Evolutionary conservation across 2,888 invertebrate species (phyloP).

Genomic region (Steinernema hermaphroditum): DNA sequence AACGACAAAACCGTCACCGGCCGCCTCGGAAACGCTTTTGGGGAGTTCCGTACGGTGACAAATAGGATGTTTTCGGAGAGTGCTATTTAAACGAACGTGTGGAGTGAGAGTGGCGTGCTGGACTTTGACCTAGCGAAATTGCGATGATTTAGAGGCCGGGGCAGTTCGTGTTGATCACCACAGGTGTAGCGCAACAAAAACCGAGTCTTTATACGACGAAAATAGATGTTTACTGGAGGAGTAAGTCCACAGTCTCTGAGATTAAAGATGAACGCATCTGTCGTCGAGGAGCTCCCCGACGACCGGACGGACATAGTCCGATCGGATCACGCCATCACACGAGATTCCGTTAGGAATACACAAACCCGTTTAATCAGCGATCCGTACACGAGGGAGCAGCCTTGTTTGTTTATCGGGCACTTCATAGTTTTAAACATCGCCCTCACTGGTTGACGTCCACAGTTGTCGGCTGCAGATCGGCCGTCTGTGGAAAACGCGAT

Average conservation of each 20-base stretch:
- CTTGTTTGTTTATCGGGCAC: conserved; percentile 2
- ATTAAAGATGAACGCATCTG: background rate
- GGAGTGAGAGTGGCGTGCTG: background rate
- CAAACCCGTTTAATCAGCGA: background rate
- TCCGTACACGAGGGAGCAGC: background rate
- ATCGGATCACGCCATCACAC: background rate
- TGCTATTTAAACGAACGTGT: no score
- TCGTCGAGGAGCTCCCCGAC: background rate
- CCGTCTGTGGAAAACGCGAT: no score
- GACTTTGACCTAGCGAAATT: background rate
- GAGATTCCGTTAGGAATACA: background rate
- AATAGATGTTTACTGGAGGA: background rate
- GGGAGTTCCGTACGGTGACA: no score
- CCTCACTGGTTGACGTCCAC: no score
- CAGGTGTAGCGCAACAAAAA: background rate
- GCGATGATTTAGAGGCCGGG: background rate
- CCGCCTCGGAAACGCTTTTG: no score
- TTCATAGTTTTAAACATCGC: background rate
- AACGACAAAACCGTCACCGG: background rate
- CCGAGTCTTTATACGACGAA: background rate
- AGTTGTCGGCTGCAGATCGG: no score
- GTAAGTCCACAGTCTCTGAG: background rate
- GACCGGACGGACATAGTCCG: background rate
- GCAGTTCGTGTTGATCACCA: background rate
- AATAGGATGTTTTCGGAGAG: no score